Evolutionary conservation across 2,888 invertebrate genomes (phyloP), one percentile per base, ranked within the genome.

Genomic region (Drosophila atripex): DNA sequence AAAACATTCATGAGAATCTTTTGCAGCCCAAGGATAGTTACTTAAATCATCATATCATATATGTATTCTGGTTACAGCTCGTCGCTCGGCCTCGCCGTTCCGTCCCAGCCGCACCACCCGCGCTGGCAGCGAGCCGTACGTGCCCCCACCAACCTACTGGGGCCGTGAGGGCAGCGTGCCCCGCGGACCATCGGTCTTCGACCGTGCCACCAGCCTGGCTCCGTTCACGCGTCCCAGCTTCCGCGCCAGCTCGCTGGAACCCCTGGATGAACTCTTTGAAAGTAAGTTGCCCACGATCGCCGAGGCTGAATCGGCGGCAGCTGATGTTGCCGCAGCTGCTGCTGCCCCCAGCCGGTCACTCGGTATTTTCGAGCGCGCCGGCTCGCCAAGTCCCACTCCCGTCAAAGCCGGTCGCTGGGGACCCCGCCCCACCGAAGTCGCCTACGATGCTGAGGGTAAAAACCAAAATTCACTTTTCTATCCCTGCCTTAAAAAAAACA

Each of bases 391-490:
- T 86, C 90, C 90, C 87, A 95, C 95, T 88, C 95, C 95, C 57
- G 94, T 94, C 91, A 95, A 95, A 93, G 93, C 93, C 88, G 94
- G 95, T 91, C 93, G 93, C 90, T 95, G 93, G 92, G 93, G 92
- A 86, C 95, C 95, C 80, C 93, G 95, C 78, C 94, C 94, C 90
- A 93, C 93, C 89, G 95, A 95, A 92, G 93, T 95, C 89, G 95
- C 95, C 86, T 95, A 93, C 92, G 95, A 95, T 93, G 93, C 94
- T 92, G 95, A 95, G 90, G 95, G 95, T 93, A 95, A 94, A 93
- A 92, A 51, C 71, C 77, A 46, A 89, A 88, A 80, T 83, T 59
- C 49, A 51, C 54, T 51, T 63, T 46, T 52, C 39, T 39, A 35
- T 47, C 30, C 57, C 61, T 25, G 60, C 65, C 64, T 28, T 12